Base-by-base conservation (phyloP, 2,888 invertebrate genomes). In the Drosophila koepferae region DNA sequence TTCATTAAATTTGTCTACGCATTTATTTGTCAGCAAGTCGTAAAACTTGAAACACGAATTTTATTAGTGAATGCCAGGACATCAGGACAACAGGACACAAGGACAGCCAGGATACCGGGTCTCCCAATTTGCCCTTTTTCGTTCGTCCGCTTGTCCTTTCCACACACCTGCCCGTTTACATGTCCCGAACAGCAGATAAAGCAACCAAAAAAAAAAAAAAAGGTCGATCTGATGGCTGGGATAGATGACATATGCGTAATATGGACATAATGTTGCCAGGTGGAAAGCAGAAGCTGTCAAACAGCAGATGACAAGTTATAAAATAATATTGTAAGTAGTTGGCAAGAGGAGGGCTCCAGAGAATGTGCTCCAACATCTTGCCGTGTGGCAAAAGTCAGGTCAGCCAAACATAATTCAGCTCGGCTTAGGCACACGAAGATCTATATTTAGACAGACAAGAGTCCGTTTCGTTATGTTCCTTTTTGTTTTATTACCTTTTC, bases 1-100 rank as follows among this genome's bases (percentile, higher is more conserved):
- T 80, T 89, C 91, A 91, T 92, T 92, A 89, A 92, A 91, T 91
- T 91, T 83, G 90, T 91, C 80, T 75, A 79, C 83, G 88, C 90
- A 87, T 80, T 90, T 91, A 91, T 91, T 90, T 91, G 90, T 91
- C 91, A 91, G 80, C 91, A 89, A 83, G 88, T 91, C 83, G 91
- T 80, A 81, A 86, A 90, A 81, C 77, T 69, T 71, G 65, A 65
- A 69, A 88, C 89, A 83, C 74, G 82, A 78, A 66, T 83, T 89
- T 81, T 89, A 88, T 81, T 81, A 67, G 77, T 80, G 61, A 38
- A 68, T 55, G 63, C 58, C 59, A 61, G 44, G 55, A 31, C 41
- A 40, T 3, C 12, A 12, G n/a, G 40, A 34, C 53, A 14, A 1
- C 36, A 1, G 36, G 36, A 38, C 38, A 34, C 34, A 9, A 2